Percentiles rank a stretch among this genome's conserved stretches.
Evolutionary conservation across 2,113 vertebrate species (phyloP).

Genomic region (Equus quagga): DNA sequence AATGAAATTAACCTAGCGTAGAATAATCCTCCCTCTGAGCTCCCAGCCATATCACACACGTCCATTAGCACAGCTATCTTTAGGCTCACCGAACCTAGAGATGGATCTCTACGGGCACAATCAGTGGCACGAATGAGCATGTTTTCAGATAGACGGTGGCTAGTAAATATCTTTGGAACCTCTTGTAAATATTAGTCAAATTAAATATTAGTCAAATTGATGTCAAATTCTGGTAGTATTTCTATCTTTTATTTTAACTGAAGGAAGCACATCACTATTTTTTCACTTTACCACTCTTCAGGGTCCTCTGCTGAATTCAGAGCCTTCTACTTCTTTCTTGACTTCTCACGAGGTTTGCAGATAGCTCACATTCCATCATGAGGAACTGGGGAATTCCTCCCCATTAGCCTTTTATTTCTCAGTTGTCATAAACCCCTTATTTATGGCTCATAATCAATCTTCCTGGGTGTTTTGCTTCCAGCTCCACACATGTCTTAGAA

Average conservation of each 20-base stretch:
- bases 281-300: not conserved
- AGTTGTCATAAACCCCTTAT: constrained; percentile 10
- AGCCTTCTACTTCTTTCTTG: not conserved
- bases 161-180: not conserved
- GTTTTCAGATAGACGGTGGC: not conserved
- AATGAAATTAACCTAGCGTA: not conserved
- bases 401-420: not conserved
- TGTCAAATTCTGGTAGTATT: not conserved
- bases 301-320: not conserved
- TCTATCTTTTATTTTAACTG: constrained; percentile 35
- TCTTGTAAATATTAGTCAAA: not conserved
- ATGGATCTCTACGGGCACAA: not conserved
- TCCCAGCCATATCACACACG: not conserved
- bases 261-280: not conserved
- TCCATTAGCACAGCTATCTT: not conserved
- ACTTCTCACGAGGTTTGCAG: not conserved
- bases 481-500: constrained; percentile 56
- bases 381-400: not conserved
- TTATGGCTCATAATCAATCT: constrained; percentile 41
- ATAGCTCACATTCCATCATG: not conserved
- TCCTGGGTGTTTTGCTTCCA: constrained; percentile 57
- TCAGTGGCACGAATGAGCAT: not conserved
- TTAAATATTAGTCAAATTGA: not conserved
- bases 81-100: not conserved
- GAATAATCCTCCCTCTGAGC: not conserved